Conservation (phyloP, 2,113 vertebrate species). For the Corythornis madagascariensis region DNA sequence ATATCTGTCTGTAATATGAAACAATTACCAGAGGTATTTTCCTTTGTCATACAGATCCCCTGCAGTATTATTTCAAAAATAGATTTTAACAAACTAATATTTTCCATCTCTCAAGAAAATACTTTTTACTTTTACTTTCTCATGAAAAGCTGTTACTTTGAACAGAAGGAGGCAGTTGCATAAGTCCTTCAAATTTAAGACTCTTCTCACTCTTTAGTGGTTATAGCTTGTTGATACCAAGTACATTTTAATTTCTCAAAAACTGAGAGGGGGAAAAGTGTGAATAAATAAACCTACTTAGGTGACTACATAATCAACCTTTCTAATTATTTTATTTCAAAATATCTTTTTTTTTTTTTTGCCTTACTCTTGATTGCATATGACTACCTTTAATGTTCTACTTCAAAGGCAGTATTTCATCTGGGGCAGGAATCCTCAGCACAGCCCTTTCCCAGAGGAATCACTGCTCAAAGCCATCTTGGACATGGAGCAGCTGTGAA, state of each 20-base stretch:
- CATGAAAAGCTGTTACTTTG: not conserved
- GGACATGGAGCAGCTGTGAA: not conserved
- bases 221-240: not conserved
- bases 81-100: not conserved
- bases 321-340: not conserved
- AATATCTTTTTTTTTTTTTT: not conserved
- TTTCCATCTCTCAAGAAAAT: not conserved
- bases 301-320: not conserved
- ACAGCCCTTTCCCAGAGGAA: not conserved
- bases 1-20: not conserved
- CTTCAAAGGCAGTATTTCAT: not conserved
- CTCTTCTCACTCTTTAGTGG: not conserved
- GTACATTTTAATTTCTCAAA: not conserved
- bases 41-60: not conserved
- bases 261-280: not conserved
- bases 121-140: not conserved
- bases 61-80: not conserved
- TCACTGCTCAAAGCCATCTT: not conserved
- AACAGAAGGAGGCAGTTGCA: not conserved
- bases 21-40: not conserved
- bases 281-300: not conserved
- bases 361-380: not conserved
- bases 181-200: not conserved
- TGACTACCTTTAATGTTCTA: rapidly evolving
- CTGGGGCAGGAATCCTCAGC: not conserved